These are phyloP conservation scores for Hylaeus anthracinus DNA, from an alignment of 1,140 invertebrate genomes.

Conservation along the genomic window DNA sequence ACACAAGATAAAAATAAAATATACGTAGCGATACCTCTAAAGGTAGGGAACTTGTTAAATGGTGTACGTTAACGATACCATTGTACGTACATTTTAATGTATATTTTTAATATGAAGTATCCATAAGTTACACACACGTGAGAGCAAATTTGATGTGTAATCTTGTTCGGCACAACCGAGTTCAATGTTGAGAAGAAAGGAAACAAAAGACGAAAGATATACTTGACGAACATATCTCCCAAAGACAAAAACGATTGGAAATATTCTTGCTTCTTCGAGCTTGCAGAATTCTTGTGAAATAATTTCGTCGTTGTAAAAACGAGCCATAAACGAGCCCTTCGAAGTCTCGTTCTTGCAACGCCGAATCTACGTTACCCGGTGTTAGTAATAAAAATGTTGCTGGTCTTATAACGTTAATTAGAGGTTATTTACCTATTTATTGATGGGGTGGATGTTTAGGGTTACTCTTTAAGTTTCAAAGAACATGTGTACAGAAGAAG, in stretches of 20 bases:
- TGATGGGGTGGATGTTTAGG: neutral
- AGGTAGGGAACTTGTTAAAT: conserved; percentile 65
- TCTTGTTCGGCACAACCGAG: conserved; percentile 54
- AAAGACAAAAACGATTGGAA: neutral
- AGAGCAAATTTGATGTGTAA: conserved; percentile 37
- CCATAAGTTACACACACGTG: conserved; percentile 52
- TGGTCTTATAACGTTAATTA: conserved; percentile 9
- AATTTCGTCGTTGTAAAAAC: neutral
- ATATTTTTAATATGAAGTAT: conserved; percentile 76
- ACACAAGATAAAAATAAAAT: conserved; percentile 42
- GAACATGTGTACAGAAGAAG: neutral
- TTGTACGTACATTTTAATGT: conserved; percentile 72
- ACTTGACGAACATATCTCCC: conserved; percentile 1
- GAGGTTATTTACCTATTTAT: conserved; percentile 27
- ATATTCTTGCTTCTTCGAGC: neutral
- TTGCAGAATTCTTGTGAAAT: neutral
- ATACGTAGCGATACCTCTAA: conserved; percentile 62
- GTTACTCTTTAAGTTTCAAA: neutral
- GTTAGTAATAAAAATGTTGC: conserved; percentile 4
- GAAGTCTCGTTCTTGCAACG: too few species aligned
- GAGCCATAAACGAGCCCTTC: too few species aligned
- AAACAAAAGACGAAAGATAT: neutral
- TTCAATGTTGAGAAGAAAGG: neutral
- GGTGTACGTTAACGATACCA: conserved; percentile 62
- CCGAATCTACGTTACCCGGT: neutral